phyloP scores from a whole-genome alignment of 2,113 vertebrate genomes.

The Cacatua alba region DNA sequence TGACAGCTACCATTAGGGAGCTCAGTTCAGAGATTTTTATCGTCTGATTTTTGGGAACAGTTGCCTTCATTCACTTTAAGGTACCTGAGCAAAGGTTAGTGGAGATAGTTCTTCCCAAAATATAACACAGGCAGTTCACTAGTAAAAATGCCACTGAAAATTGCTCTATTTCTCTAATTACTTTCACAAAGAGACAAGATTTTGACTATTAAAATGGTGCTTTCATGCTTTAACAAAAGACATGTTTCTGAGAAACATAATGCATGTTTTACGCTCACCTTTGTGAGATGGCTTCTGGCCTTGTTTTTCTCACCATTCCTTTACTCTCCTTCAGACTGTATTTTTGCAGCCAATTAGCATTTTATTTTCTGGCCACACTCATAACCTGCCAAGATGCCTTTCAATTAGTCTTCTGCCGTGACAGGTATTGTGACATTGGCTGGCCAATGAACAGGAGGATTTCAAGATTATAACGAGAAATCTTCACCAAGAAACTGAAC shows the following conservation, averaged over 20 bases:
- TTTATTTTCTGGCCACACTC: not conserved
- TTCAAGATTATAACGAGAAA: not conserved
- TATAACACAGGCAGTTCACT: not conserved
- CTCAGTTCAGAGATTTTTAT: not conserved
- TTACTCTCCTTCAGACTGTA: not conserved
- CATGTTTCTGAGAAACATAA: not conserved
- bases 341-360: not conserved
- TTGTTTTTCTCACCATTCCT: not conserved
- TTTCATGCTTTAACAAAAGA: not conserved
- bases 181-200: not conserved
- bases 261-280: not conserved
- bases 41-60: not conserved
- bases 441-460: not conserved
- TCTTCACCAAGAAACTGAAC: not conserved
- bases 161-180: not conserved
- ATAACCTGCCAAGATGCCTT: not conserved
- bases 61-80: not conserved
- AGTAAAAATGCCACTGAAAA: not conserved
- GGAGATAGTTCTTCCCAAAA: not conserved
- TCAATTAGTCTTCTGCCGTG: not conserved
- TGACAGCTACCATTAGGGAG: not conserved
- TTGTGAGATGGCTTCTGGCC: not conserved
- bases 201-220: not conserved
- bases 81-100: not conserved
- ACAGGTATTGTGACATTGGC: not conserved